Conservation (phyloP, 2,113 vertebrate genomes). For the Xenus cinereus region DNA sequence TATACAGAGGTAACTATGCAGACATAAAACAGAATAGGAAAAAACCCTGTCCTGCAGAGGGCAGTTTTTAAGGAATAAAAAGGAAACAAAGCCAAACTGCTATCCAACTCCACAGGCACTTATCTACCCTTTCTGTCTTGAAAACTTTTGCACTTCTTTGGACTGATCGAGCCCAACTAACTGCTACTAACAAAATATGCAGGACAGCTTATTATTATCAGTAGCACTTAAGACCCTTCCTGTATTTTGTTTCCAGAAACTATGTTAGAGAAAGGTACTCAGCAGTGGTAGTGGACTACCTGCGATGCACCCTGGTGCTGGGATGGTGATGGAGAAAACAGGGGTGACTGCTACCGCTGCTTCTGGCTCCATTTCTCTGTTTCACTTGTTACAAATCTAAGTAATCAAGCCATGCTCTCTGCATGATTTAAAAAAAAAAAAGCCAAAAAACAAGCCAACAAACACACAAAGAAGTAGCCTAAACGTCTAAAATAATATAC, state of each 20-base stretch:
- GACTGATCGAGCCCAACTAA: neutral
- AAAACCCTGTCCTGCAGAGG: neutral
- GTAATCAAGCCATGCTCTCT: neutral
- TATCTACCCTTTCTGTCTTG: too few species aligned
- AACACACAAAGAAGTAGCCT: neutral
- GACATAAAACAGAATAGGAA: neutral
- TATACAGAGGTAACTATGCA: neutral
- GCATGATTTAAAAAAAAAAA: neutral
- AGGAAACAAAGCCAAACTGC: neutral
- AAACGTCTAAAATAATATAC: neutral
- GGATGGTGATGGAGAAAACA: neutral
- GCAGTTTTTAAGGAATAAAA: neutral
- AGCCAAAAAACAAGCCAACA: too few species aligned
- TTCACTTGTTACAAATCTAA: neutral
- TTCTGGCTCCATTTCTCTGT: neutral
- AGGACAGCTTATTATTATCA: neutral
- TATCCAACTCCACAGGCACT: too few species aligned
- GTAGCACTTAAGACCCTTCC: neutral
- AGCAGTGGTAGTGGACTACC: too few species aligned
- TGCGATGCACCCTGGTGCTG: rapidly evolving
- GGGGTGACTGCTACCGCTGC: neutral
- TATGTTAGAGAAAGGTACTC: neutral
- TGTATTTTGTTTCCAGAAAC: neutral
- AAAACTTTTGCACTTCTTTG: neutral
- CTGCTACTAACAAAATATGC: neutral